Percentiles rank a stretch among this genome's conserved stretches.
These are phyloP conservation scores for Clavelina lepadiformis DNA, from an alignment of 23 tunicate genomes.

Conservation along the genomic window DNA sequence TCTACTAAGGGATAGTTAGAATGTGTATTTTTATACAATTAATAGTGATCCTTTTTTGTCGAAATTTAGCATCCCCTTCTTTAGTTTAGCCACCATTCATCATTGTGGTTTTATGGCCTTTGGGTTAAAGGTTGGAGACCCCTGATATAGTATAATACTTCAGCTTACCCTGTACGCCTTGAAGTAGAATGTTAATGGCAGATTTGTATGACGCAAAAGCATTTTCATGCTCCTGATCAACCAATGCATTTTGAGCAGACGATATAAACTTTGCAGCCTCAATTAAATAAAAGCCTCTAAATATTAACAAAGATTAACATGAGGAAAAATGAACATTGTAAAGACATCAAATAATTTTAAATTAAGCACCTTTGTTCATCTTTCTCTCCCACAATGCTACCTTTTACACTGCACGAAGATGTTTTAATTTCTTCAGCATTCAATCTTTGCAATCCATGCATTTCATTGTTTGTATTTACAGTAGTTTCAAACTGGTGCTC, in stretches of 20 bases:
- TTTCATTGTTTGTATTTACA: too few relatives aligned
- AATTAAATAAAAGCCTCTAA: constrained; percentile 31
- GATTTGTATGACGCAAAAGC: constrained; percentile 34
- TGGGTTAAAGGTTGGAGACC: too few relatives aligned
- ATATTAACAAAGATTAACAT: neutral
- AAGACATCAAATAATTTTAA: neutral
- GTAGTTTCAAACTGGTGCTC: too few relatives aligned
- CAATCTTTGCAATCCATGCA: too few relatives aligned
- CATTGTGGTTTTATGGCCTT: too few relatives aligned
- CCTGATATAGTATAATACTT: too few relatives aligned
- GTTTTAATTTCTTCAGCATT: too few relatives aligned
- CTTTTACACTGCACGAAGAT: too few relatives aligned
- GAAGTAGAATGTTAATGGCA: constrained; percentile 38
- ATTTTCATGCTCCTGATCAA: constrained; percentile 7
- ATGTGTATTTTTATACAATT: constrained; percentile 8
- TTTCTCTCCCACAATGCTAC: constrained; percentile 19
- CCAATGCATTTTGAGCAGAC: constrained; percentile 34
- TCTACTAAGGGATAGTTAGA: too few relatives aligned
- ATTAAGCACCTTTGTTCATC: constrained; percentile 42
- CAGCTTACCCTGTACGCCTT: constrained; percentile 66
- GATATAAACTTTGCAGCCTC: constrained; percentile 52
- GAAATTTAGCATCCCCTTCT: too few relatives aligned
- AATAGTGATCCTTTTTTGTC: too few relatives aligned
- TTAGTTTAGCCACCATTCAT: too few relatives aligned
- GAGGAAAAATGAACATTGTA: neutral